A percentile compares a stretch with the other conserved stretches of the same genome.
Conservation (phyloP, 2,888 invertebrate species). For the Rhagophthalmus giganteus region DNA sequence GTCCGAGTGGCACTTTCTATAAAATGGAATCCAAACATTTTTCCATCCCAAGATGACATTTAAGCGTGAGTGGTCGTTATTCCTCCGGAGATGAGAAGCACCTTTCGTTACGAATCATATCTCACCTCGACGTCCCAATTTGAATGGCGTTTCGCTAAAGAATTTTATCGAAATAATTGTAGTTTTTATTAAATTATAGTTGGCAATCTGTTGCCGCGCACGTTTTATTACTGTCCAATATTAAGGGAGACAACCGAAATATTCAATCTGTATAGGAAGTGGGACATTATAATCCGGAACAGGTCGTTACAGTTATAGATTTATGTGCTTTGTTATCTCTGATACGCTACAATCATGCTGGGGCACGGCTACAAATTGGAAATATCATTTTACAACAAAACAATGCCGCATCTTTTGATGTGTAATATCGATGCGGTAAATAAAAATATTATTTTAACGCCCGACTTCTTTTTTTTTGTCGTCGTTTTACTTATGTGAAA, state of each 20-base stretch:
- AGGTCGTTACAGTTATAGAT: slow-evolving; percentile 49
- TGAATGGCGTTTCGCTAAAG: slow-evolving; percentile 26
- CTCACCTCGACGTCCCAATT: slow-evolving; percentile 37
- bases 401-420: background rate
- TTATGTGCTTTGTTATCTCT: slow-evolving; percentile 47
- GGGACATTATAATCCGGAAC: slow-evolving; percentile 45
- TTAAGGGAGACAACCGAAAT: slow-evolving; percentile 40
- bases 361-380: slow-evolving; percentile 26
- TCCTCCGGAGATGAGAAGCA: slow-evolving; percentile 40
- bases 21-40: slow-evolving; percentile 42
- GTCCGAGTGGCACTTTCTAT: slow-evolving; percentile 33
- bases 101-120: slow-evolving; percentile 43
- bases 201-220: too few relatives aligned
- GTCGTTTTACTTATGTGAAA: too few relatives aligned
- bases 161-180: too few relatives aligned
- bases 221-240: slow-evolving; percentile 16
- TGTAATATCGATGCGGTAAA: too few relatives aligned
- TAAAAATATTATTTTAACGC: too few relatives aligned
- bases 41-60: slow-evolving; percentile 45
- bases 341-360: slow-evolving; percentile 42
- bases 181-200: too few relatives aligned
- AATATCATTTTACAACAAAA: slow-evolving; percentile 10
- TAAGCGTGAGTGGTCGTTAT: slow-evolving; percentile 42
- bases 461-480: too few relatives aligned
- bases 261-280: slow-evolving; percentile 46